Base-by-base conservation (phyloP, 2,888 invertebrate genomes). In the Pseudococcus jackbeardsleyi region DNA sequence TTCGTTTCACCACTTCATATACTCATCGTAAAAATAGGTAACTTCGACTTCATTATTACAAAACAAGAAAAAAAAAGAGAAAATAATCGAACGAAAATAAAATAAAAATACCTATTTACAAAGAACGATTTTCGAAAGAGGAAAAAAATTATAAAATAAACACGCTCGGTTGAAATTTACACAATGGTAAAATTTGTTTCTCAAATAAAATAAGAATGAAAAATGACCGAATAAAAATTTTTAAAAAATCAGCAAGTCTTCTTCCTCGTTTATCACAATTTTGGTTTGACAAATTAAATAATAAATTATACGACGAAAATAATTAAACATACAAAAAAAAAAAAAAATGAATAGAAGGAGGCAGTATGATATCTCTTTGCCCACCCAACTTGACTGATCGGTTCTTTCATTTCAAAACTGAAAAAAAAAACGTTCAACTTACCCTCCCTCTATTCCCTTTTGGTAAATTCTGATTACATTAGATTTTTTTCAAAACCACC, bases 1-100 rank as follows among this genome's bases (percentile, higher is more conserved):
- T 50, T 50, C 64, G 68, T 68, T 68, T 68, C 19, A 26, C 68
- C 68, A 68, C 68, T 12, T 22, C 68, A 26, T 26, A 68, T 68
- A 68, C 68, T 68, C 68, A 68, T 68, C 68, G 68, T 68, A 26
- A 68, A 54, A 68, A 68, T 68, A 68, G 68, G 68, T 68, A 68
- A 68, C 68, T 68, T 68, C 15, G 68, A 68, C 68, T 68, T 68
- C 26, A 26, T 68, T 68, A 68, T 26, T 68, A 68, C 26, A 12
- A 68, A 64, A 7, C 42, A 64, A 59, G 12, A 68, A 68, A 2
- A 68, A 19, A 26, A 4, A 5, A 26, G 22, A 68, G 22, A 54
- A 50, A 50, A 50, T 11, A 50, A 50, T 50, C n/a, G n/a, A 54
- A 68, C 11, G 68, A 68, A 26, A 68, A 68, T 26, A 68, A 22